Evolutionary conservation across 2,888 invertebrate species (phyloP), one percentile per base, ranked within the genome.

Genomic region (Onthophagus sagittarius): DNA sequence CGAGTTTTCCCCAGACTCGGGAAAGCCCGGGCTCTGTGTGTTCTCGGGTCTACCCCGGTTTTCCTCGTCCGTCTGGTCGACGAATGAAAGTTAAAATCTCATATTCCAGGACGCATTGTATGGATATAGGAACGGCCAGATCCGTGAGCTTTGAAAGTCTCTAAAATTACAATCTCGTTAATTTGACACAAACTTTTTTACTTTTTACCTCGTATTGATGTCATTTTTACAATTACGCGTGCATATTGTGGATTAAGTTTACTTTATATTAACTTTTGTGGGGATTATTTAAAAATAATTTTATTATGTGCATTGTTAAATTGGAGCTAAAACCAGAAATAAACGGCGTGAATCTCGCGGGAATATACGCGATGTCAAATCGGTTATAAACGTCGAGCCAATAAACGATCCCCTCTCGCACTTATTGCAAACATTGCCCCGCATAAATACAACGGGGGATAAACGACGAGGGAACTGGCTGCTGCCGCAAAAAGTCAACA

Each of bases 401-500:
- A 67, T 67, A 67, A 67, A 67, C 32, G 67, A 67, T 31, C 15
- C 62, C 62, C 15, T 70, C 15, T 62, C 62, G 23, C 39, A 62
- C 53, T 67, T 67, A 71, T 31, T 71, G 71, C 62, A 71, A 71
- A 71, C 62, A 71, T 62, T n/a, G 62, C 62, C 23, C 23, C 11
- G 62, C 15, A 62, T 53, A 53, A 53, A 53, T 53, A 53, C 39
- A 13, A 62, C 53, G 13, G 53, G 71, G 71, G 13, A 13, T 70
- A 63, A 14, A n/a, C 7, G 62, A 62, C 53, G 32, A 13, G 32
- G 67, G 23, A 6, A 15, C 15, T 32, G 69, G n/a, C n/a, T 67
- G 23, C 67, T 3, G 7, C 23, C 72, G 67, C 62, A 72, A 72
- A 72, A 72, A 72, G 72, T 72, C 67, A 72, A 72, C 69, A 67